Conservation (phyloP, 2,113 vertebrate species). For the Sander vitreus region DNA sequence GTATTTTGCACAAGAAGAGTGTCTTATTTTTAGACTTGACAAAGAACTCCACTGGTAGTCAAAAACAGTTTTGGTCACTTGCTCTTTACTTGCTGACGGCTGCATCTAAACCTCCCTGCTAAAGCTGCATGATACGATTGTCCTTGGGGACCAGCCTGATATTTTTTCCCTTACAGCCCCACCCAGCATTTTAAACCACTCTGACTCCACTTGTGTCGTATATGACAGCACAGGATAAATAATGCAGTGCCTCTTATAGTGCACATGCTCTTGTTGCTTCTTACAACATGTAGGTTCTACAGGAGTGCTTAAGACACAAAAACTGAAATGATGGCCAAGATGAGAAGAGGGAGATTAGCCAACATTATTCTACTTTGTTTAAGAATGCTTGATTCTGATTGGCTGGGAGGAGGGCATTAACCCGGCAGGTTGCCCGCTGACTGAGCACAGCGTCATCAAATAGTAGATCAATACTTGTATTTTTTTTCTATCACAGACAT, state of each 20-base stretch:
- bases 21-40: conserved; percentile 34
- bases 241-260: conserved; percentile 51
- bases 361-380: too few species aligned
- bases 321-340: too few species aligned
- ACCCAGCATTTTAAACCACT: conserved; percentile 62
- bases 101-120: conserved; percentile 6
- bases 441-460: too few species aligned
- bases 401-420: too few species aligned
- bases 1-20: neutral
- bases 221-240: conserved; percentile 47
- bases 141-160: conserved; percentile 47
- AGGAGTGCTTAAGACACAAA: conserved; percentile 32
- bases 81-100: conserved; percentile 15
- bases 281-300: conserved; percentile 6
- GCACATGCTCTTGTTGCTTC: conserved; percentile 20
- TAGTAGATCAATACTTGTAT: too few species aligned
- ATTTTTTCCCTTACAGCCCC: conserved; percentile 43
- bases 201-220: conserved; percentile 29
- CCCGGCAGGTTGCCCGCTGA: too few species aligned
- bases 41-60: neutral
- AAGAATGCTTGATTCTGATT: too few species aligned
- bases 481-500: too few species aligned
- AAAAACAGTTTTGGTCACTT: conserved; percentile 12
- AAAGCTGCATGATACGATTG: conserved; percentile 40
- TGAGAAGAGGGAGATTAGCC: too few species aligned